These are phyloP conservation scores for Drosophila suboccidentalis DNA, from an alignment of 2,888 invertebrate genomes.

Conservation along the genomic window DNA sequence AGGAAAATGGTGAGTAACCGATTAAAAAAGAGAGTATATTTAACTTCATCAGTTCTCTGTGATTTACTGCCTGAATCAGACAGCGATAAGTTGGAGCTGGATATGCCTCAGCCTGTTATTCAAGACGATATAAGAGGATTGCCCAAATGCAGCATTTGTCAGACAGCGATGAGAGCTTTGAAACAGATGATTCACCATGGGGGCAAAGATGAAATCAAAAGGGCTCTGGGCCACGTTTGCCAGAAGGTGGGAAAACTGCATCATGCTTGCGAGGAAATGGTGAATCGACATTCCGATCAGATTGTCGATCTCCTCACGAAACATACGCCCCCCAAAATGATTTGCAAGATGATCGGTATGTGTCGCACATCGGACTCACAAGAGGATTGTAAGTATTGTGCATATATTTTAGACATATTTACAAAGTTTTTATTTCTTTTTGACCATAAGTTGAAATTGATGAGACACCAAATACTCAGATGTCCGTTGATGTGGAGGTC, in stretches of 20 bases:
- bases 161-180: background rate
- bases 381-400: background rate
- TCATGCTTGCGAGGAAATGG: constrained; percentile 9
- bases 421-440: background rate
- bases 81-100: background rate
- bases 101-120: background rate
- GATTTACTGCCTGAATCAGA: background rate
- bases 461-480: background rate
- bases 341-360: constrained; percentile 19
- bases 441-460: background rate
- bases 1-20: constrained; percentile 2
- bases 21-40: background rate
- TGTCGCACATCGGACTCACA: background rate
- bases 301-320: constrained; percentile 14
- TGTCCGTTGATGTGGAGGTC: background rate
- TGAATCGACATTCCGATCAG: constrained; percentile 2
- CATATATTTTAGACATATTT: background rate
- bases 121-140: background rate
- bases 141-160: constrained; percentile 9
- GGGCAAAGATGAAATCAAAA: constrained; percentile 10
- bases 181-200: background rate
- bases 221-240: constrained; percentile 3
- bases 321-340: background rate
- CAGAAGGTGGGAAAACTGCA: background rate
- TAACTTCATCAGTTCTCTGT: background rate